Evolutionary conservation across 2,797 vertebrate species (phyloP).

Genomic region (Protosalanx chinensis): DNA sequence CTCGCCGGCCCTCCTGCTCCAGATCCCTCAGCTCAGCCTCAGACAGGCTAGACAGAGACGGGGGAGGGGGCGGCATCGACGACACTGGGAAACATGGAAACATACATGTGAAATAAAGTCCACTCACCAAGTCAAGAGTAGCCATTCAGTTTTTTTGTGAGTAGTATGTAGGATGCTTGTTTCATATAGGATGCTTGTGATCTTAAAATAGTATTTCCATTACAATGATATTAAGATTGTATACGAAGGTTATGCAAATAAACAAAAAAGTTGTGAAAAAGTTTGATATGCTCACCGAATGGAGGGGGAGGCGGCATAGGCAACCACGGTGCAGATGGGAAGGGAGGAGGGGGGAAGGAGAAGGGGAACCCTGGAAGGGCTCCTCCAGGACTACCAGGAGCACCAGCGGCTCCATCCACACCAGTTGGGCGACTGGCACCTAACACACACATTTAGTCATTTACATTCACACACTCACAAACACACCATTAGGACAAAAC

Average conservation of each 20-base stretch:
- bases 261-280: no score
- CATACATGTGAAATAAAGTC: background rate
- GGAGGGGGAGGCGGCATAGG: conserved; percentile 89
- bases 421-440: conserved; percentile 60
- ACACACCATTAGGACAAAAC: background rate
- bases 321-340: conserved; percentile 82
- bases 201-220: no score
- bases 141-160: no score
- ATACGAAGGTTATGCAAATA: background rate
- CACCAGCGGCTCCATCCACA: conserved; percentile 55
- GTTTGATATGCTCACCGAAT: conserved; percentile 74
- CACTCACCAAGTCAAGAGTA: no score
- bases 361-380: conserved; percentile 81
- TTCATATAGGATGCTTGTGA: no score
- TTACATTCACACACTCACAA: no score
- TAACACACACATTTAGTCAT: conserved; percentile 19
- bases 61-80: conserved; percentile 89
- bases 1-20: conserved; percentile 87
- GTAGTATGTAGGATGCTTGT: no score
- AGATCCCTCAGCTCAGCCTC: conserved; percentile 87
- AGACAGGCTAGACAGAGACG: conserved; percentile 83
- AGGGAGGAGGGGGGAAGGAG: conserved; percentile 80
- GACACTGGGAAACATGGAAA: conserved; percentile 72
- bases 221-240: no score
- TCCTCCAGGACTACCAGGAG: conserved; percentile 58